Conservation (phyloP, 1,140 invertebrate species). For the Papilio polyxenes region DNA sequence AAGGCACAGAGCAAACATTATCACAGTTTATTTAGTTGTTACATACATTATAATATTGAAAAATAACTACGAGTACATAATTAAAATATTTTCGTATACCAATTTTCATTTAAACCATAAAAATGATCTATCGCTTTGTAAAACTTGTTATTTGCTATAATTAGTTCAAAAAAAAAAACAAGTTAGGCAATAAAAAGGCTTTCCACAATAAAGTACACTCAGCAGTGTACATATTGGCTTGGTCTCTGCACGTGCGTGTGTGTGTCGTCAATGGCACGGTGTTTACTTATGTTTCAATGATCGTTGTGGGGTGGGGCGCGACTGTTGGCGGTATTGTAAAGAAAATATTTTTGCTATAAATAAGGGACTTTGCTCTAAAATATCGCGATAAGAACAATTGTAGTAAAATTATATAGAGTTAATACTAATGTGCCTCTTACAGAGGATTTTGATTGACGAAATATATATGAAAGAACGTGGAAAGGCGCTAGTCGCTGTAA, state of each 20-base stretch:
- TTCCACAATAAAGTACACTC: neutral
- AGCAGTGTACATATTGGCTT: constrained; percentile 9
- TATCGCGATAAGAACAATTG: too few species aligned
- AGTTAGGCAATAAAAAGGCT: neutral
- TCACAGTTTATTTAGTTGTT: neutral
- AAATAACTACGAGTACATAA: too few species aligned
- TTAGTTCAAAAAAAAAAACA: neutral
- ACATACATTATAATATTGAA: neutral
- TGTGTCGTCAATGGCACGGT: constrained; percentile 20
- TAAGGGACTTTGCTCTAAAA: too few species aligned
- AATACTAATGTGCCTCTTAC: too few species aligned
- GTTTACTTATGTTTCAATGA: constrained; percentile 21
- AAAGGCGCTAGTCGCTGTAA: too few species aligned
- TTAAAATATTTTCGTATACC: too few species aligned
- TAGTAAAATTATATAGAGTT: too few species aligned
- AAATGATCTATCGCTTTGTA: neutral
- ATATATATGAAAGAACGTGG: too few species aligned
- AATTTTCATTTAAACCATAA: neutral
- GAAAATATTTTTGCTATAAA: too few species aligned
- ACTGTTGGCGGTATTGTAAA: neutral
- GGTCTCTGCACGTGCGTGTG: neutral
- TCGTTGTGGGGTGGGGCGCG: neutral
- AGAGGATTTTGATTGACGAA: too few species aligned
- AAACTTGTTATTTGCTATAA: neutral
- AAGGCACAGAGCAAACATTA: neutral